Evolutionary conservation across 1,140 invertebrate species (phyloP), one percentile per base, ranked within the genome.

Genomic region (Mylabris phalerata): DNA sequence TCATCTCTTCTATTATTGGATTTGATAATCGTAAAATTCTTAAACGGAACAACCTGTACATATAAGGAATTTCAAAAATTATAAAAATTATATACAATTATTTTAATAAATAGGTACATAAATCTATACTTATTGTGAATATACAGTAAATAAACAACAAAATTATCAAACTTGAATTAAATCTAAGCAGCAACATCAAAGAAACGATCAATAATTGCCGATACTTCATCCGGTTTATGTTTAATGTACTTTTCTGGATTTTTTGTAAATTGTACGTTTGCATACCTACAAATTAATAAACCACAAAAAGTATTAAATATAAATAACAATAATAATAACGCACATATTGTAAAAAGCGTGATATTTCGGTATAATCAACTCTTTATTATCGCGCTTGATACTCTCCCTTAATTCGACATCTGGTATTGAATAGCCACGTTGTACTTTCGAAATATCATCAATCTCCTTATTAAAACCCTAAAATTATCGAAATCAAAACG

Each of bases 201-300:
- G 63, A 95, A 92, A 59, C 84, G 85, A 69, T 91, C 87, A 46
- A 95, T 85, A 63, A 88, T 76, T 2, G 81, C 79, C 1, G 84
- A 80, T 0, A 95, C 84, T 78, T 94, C 89, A 62, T 89, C 82
- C 6, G 92, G 92, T 32, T 85, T 86, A 71, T 95, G 95, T 75
- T 93, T 95, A 27, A 97, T 83, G 75, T 98, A 98, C 74, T 98
- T 98, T 50, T 92, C 89, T 1, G 84, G 84, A 77, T 96, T 95
- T 76, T 96, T 98, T 6, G 92, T 90, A 72, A 98, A 98, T 13
- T 84, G 82, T 26, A 88, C 75, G 24, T 73, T 70, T 3, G 81
- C 77, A 75, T 87, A 90, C 66, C 85, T 88, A 60, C 32, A 73
- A 71, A 9, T 43, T 4, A 48, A 46, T 27, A 3, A 38, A 11